Conservation (phyloP, 30 jellyfish, hydroid and myxozoan genomes). For the Hydractinia echinata region DNA sequence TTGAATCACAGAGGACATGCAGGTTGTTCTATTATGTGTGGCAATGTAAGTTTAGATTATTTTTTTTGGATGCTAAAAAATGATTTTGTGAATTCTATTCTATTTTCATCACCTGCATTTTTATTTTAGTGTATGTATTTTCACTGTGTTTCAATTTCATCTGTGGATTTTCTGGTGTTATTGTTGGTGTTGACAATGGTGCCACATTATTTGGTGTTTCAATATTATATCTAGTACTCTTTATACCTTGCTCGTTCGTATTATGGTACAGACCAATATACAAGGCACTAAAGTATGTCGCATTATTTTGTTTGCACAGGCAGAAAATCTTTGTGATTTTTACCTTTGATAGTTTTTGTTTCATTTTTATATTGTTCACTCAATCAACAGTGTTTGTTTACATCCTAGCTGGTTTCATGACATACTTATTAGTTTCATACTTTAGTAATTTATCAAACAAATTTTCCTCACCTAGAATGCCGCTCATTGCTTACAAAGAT, state of each 20-base stretch:
- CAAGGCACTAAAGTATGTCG: slow-evolving; percentile 89
- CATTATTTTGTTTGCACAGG: neutral
- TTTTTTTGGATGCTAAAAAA: neutral
- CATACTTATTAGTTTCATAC: no score
- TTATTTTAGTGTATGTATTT: slow-evolving; percentile 65
- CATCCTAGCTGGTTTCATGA: no score
- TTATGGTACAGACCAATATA: slow-evolving; percentile 89
- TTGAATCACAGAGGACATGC: slow-evolving; percentile 83
- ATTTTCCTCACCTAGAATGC: no score
- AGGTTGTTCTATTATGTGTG: slow-evolving; percentile 79
- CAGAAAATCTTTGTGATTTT: neutral
- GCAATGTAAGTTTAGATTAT: slow-evolving; percentile 68
- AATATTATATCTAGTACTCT: slow-evolving; percentile 56
- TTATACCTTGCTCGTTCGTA: slow-evolving; percentile 80
- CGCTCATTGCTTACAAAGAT: no score
- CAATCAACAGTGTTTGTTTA: no score
- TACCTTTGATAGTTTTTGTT: neutral
- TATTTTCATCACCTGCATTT: no score
- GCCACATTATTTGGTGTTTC: slow-evolving; percentile 88
- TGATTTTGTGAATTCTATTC: neutral
- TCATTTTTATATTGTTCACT: no score
- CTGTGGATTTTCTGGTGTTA: slow-evolving; percentile 66
- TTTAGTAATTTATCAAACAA: no score
- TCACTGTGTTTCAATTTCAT: slow-evolving; percentile 71
- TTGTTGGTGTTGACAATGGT: slow-evolving; percentile 47